A percentile compares a stretch with the other conserved stretches of the same genome.
These are phyloP conservation scores for Clarias gariepinus DNA, from an alignment of 2,113 vertebrate genomes.

Conservation along the genomic window DNA sequence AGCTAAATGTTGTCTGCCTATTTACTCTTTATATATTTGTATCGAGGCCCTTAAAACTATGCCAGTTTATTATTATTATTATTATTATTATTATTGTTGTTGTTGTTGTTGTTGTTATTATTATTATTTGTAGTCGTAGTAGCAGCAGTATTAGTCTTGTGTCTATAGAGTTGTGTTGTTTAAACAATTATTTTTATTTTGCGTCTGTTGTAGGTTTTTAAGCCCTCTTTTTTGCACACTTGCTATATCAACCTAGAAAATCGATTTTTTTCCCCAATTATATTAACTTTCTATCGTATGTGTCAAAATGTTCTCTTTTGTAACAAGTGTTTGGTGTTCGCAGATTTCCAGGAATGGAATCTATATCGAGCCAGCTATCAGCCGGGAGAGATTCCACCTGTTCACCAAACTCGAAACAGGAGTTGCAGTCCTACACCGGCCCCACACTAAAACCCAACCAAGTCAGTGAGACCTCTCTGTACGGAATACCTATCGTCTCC, in stretches of 20 bases:
- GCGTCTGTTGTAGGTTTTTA: background rate
- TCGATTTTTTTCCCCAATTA: too few species aligned
- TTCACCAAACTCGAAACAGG: conserved; percentile 89
- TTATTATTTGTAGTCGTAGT: background rate
- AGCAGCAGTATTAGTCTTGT: background rate
- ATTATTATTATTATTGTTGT: conserved; percentile 7
- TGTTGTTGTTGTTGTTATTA: background rate
- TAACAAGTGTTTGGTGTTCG: conserved; percentile 51
- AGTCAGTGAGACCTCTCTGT: conserved; percentile 91
- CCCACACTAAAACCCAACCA: conserved; percentile 91
- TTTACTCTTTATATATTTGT: background rate
- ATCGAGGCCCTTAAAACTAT: background rate
- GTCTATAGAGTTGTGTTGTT: background rate
- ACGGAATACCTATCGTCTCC: conserved; percentile 93
- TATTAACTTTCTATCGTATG: background rate
- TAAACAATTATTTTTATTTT: background rate
- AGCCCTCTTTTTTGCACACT: background rate
- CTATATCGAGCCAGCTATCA: conserved; percentile 82
- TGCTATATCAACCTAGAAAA: background rate
- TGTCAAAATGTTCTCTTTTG: background rate
- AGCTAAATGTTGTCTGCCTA: background rate
- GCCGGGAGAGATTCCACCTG: conserved; percentile 86
- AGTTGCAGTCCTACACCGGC: conserved; percentile 82
- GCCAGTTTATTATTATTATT: background rate
- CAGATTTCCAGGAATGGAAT: conserved; percentile 86